phyloP scores from a whole-genome alignment of 2,888 invertebrate genomes.

The Allygus modestus region DNA sequence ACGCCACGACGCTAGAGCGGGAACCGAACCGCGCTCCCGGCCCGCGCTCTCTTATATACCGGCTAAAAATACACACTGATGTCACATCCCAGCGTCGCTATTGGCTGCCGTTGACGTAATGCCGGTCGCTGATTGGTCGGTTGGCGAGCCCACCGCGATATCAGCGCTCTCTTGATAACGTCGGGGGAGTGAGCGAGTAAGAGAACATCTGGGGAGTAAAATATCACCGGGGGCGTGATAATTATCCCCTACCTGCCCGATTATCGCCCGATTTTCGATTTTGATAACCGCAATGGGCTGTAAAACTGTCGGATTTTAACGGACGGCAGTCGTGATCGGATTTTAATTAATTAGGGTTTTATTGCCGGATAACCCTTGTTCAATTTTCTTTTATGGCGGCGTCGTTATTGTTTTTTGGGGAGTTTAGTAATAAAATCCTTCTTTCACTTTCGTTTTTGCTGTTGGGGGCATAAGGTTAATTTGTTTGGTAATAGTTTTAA shows the following conservation, averaged over 20 bases:
- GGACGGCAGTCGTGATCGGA: constrained; percentile 15
- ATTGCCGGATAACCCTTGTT: constrained; percentile 6
- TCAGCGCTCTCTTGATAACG: constrained; percentile 50
- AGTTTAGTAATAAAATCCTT: not conserved
- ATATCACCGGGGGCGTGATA: constrained; percentile 44
- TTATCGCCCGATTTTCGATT: constrained; percentile 40
- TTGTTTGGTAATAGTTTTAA: not conserved
- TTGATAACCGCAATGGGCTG: constrained; percentile 33
- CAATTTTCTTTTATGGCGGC: constrained; percentile 17
- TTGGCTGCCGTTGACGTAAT: constrained; percentile 75
- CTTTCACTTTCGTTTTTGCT: constrained; percentile 12
- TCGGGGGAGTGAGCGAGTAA: not conserved
- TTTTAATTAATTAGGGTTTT: constrained; percentile 43
- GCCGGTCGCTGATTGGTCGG: constrained; percentile 37
- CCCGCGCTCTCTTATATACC: constrained; percentile 60
- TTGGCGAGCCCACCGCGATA: constrained; percentile 58
- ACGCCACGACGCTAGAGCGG: constrained; percentile 18
- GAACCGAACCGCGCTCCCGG: constrained; percentile 26
- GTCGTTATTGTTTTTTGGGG: constrained; percentile 3
- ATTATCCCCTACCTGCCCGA: constrained; percentile 1
- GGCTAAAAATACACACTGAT: constrained; percentile 66
- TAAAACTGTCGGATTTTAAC: constrained; percentile 43
- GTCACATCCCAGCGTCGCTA: constrained; percentile 69
- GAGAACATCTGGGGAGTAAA: constrained; percentile 34
- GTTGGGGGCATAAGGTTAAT: not conserved